Conservation (phyloP, 2,797 vertebrate species). For the Saxicola maurus region DNA sequence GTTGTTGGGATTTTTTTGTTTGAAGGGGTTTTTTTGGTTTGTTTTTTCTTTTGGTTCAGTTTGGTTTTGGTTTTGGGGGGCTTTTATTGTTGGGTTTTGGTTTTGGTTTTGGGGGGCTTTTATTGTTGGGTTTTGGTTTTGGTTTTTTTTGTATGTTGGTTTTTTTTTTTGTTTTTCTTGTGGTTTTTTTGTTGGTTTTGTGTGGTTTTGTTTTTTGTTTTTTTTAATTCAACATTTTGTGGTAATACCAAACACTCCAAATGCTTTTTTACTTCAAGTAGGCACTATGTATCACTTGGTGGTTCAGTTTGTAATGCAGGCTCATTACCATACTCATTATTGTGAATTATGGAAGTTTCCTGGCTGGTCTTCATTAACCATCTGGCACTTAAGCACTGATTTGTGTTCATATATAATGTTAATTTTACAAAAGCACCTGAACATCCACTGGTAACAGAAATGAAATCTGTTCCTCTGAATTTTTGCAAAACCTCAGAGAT, state of each 20-base stretch:
- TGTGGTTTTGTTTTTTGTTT: rapidly evolving
- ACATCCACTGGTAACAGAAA: constrained; percentile 45
- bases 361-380: constrained; percentile 75
- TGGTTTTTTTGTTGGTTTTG: neutral
- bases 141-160: neutral
- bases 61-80: neutral
- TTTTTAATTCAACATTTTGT: constrained; percentile 31
- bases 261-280: constrained; percentile 69
- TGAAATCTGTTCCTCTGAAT: constrained; percentile 62
- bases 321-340: constrained; percentile 76
- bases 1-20: no score
- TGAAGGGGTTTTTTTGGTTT: neutral
- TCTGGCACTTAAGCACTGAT: constrained; percentile 74
- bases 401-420: constrained; percentile 67
- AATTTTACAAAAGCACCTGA: constrained; percentile 73
- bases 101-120: neutral
- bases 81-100: neutral
- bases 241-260: constrained; percentile 57
- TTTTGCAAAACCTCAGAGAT: constrained; percentile 50
- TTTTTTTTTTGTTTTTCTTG: neutral
- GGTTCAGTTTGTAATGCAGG: constrained; percentile 67
- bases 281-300: constrained; percentile 49
- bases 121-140: no score
- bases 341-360: constrained; percentile 74
- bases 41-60: neutral